Percentiles rank a stretch among this genome's conserved stretches.
Evolutionary conservation across 2,113 vertebrate species (phyloP).

Genomic region (Sander vitreus): DNA sequence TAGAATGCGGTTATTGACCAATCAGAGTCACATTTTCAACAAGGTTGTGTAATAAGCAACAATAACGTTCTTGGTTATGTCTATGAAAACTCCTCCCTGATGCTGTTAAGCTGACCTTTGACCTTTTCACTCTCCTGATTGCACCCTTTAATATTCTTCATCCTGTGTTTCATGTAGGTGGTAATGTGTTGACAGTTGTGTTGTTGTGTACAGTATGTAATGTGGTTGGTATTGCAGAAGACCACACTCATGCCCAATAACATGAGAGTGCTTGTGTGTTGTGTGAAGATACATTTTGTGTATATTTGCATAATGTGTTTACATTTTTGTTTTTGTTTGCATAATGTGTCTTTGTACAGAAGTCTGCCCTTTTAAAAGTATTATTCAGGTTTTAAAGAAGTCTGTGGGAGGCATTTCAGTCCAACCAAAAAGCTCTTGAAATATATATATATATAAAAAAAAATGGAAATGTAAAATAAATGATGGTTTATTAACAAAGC

Average conservation of each 20-base stretch:
- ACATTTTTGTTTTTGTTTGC: constrained; percentile 29
- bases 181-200: constrained; percentile 42
- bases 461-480: background rate
- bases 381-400: constrained; percentile 4
- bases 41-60: background rate
- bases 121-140: constrained; percentile 56
- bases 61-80: background rate
- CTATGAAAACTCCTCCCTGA: constrained; percentile 2
- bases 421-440: background rate
- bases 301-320: constrained; percentile 29
- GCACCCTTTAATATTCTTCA: constrained; percentile 84
- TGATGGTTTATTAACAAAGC: background rate
- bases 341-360: constrained; percentile 28
- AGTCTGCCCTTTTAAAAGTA: constrained; percentile 37
- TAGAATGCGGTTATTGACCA: no score
- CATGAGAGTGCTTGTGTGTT: constrained; percentile 25
- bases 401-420: constrained; percentile 18
- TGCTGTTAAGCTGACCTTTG: constrained; percentile 6
- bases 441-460: background rate
- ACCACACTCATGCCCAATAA: constrained; percentile 44
- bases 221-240: background rate
- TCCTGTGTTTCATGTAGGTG: constrained; percentile 63
- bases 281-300: constrained; percentile 24
- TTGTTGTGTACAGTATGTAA: constrained; percentile 35
- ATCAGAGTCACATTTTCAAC: no score